These are phyloP conservation scores for Vesta saturnalis DNA, from an alignment of 2,888 invertebrate genomes.

Conservation along the genomic window DNA sequence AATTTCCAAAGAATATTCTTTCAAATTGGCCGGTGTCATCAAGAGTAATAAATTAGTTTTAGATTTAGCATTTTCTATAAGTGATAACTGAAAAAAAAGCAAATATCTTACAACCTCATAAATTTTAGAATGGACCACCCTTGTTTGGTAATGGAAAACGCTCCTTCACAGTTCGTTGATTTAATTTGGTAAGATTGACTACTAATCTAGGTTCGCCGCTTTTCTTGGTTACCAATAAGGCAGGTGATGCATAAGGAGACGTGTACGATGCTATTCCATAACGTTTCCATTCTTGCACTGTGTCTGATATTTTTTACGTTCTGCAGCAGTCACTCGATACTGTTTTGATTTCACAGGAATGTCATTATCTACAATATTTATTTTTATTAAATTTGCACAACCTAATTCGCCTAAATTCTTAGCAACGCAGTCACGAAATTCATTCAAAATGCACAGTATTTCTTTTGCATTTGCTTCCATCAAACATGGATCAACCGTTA, in stretches of 20 bases:
- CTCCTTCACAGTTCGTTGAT: constrained; percentile 7
- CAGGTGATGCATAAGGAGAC: no score
- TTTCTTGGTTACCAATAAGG: no score
- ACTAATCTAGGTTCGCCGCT: no score
- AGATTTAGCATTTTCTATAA: constrained; percentile 17
- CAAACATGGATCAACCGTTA: background rate
- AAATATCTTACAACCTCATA: constrained; percentile 32
- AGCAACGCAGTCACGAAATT: background rate
- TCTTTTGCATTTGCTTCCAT: no score
- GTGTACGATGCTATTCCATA: no score
- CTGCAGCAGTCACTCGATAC: background rate
- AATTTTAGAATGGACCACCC: constrained; percentile 39
- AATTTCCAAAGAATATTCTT: no score
- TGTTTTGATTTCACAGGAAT: background rate
- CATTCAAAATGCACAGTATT: background rate
- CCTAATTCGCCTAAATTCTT: background rate
- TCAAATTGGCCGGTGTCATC: no score
- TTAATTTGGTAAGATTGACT: no score
- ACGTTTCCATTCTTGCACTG: no score
- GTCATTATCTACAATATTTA: constrained; percentile 27
- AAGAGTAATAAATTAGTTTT: constrained; percentile 35
- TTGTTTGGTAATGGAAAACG: constrained; percentile 32
- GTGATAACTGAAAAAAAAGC: constrained; percentile 28
- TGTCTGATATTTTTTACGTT: no score
- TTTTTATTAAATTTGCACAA: background rate